These are phyloP conservation scores for Rhogogaster chlorosoma DNA, from an alignment of 2,888 invertebrate genomes.

Conservation along the genomic window DNA sequence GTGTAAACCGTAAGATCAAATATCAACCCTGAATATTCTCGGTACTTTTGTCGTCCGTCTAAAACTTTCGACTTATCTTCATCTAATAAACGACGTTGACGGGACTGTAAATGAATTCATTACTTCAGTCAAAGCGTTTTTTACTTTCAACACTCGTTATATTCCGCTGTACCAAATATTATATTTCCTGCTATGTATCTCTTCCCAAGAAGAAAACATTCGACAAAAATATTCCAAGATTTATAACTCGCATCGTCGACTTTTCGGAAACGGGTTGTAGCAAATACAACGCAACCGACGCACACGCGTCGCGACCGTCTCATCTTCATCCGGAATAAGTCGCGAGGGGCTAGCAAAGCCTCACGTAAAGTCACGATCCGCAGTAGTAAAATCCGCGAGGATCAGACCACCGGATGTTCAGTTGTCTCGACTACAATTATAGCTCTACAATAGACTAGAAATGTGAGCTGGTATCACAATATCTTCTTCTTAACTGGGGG, in stretches of 20 bases:
- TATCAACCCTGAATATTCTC: neutral
- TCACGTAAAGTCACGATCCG: neutral
- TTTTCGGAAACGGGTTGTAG: neutral
- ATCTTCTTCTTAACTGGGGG: neutral
- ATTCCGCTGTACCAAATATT: neutral
- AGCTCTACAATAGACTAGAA: neutral
- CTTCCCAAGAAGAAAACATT: neutral
- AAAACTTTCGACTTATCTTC: neutral
- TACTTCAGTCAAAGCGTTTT: neutral
- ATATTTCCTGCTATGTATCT: neutral
- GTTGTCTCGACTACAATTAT: conserved; percentile 5
- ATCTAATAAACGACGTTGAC: neutral
- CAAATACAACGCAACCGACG: neutral
- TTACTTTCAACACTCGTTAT: neutral
- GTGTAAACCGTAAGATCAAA: neutral
- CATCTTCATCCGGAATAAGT: conserved; percentile 6
- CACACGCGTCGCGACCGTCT: neutral
- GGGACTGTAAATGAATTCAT: neutral
- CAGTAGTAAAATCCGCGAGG: conserved; percentile 30
- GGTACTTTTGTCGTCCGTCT: neutral
- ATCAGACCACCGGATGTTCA: conserved; percentile 28
- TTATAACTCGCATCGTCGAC: conserved; percentile 9
- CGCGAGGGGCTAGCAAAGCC: neutral
- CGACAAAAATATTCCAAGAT: neutral
- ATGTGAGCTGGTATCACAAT: neutral